Base-by-base conservation (phyloP, 2,888 invertebrate genomes). In the Nebria brevicollis region DNA sequence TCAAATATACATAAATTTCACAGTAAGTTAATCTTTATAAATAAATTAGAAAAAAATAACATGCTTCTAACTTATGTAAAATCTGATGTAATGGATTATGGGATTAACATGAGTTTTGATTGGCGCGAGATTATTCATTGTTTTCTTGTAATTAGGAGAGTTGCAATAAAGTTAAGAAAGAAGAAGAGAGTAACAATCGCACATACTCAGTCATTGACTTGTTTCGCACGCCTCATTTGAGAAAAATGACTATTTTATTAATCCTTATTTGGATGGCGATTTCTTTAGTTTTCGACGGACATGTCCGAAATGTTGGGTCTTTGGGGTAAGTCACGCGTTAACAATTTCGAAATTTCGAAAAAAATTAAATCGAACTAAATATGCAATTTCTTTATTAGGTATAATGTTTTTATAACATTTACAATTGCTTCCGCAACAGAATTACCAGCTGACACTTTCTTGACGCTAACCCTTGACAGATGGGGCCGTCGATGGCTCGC, bases 251-350 rank as follows among this genome's bases (percentile, higher is more conserved):
- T 0, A 89, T 96, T 74, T 90, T 97, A 0, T 91, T 97, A 26
- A 95, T 95, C 84, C 85, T 96, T 2, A 95, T 97, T 84, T 97
- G 97, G 96, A 95, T 96, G 95, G 93, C 94, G n/a, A 95, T 96
- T 81, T 95, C 96, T 0, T 86, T 97, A 86, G 95, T 96, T 0
- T 96, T 96, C 88, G 96, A 97, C 86, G 96, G 96, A 0, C 97
- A 97, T 87, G 96, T 96, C 15, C 91, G 97, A 86, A 97, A 96
- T 87, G 96, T 97, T 0, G 95, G 95, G 0, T 95, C 96, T 10
- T 89, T 97, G 68, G 96, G 96, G 0, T 89, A 80, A 70, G 75
- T 15, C 2, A 66, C 15, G 68, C 68, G 2, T 15, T 68, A 2
- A 15, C 26, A 20, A 68, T 68, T 0, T 11, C 15, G 15, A n/a